Percentiles rank a stretch among this genome's conserved stretches.
Conservation (phyloP, 2,888 invertebrate genomes). For the Caenorhabditis drosophilae region DNA sequence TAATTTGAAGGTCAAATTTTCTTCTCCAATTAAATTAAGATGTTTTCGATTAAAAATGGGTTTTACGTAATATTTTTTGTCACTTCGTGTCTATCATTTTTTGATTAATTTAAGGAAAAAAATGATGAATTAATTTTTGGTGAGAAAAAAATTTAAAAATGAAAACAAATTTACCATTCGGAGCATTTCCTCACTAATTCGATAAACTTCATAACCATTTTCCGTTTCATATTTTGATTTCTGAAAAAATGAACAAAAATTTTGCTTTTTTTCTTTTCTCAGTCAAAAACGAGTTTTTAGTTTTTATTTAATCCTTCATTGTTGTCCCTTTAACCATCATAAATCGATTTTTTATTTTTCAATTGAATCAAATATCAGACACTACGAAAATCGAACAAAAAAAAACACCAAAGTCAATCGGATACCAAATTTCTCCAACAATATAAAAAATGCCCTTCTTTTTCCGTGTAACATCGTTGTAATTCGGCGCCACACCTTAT, state of each 20-base stretch:
- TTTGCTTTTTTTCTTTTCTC: no score
- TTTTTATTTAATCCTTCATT: no score
- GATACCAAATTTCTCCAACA: no score
- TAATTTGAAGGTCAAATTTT: slow-evolving; percentile 10
- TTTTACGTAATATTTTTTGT: not conserved
- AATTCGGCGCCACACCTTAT: no score
- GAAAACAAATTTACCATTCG: slow-evolving; percentile 12
- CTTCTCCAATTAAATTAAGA: not conserved
- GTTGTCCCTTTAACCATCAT: no score
- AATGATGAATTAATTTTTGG: not conserved
- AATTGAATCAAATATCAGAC: no score
- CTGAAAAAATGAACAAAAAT: slow-evolving; percentile 13
- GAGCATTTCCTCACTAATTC: slow-evolving; percentile 33
- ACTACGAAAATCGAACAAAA: no score
- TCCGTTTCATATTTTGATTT: slow-evolving; percentile 29
- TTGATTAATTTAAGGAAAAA: not conserved
- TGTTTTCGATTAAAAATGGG: not conserved
- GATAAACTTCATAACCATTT: slow-evolving; percentile 36
- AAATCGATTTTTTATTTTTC: no score
- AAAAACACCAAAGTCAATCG: no score
- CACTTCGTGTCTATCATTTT: not conserved
- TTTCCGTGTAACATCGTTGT: no score
- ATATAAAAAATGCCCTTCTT: no score
- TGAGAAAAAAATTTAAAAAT: slow-evolving; percentile 1
- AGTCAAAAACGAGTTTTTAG: no score